These are phyloP conservation scores for Arctocebus calabarensis DNA, from an alignment of 2,797 vertebrate species.

Conservation along the genomic window DNA sequence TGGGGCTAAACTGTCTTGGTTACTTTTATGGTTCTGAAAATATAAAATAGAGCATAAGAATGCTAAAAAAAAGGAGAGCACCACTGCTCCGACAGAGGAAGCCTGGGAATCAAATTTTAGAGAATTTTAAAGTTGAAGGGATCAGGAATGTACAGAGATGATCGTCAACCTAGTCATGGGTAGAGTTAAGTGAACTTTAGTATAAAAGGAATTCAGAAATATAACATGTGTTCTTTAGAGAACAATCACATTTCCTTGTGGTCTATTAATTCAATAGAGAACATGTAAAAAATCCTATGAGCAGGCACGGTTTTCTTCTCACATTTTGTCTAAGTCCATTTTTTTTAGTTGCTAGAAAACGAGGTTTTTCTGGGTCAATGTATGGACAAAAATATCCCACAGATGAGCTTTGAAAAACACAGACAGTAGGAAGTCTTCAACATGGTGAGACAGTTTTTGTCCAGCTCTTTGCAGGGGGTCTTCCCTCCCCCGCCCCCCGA, in stretches of 20 bases:
- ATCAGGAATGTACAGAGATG: not conserved
- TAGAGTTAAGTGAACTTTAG: not conserved
- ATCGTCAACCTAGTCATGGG: not conserved
- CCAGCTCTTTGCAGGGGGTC: not conserved
- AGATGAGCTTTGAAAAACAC: constrained; percentile 41
- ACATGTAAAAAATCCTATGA: constrained; percentile 9
- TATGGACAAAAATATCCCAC: constrained; percentile 50
- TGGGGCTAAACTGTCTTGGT: not conserved
- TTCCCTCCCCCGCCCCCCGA: not conserved
- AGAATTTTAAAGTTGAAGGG: constrained; percentile 15
- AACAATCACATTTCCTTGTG: not conserved
- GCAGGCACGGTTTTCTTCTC: constrained; percentile 24
- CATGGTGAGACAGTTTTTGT: not conserved
- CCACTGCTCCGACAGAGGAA: not conserved
- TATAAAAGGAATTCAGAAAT: constrained; percentile 54
- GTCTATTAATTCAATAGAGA: constrained; percentile 1
- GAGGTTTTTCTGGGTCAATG: constrained; percentile 67
- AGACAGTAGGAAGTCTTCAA: not conserved
- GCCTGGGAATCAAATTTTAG: not conserved
- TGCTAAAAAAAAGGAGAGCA: not conserved
- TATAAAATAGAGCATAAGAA: not conserved
- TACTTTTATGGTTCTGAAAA: not conserved
- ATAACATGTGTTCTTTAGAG: constrained; percentile 6
- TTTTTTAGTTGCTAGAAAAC: constrained; percentile 50
- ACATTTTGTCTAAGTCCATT: not conserved